Evolutionary conservation across 2,113 vertebrate genomes (phyloP).

Genomic region (Meriones unguiculatus): DNA sequence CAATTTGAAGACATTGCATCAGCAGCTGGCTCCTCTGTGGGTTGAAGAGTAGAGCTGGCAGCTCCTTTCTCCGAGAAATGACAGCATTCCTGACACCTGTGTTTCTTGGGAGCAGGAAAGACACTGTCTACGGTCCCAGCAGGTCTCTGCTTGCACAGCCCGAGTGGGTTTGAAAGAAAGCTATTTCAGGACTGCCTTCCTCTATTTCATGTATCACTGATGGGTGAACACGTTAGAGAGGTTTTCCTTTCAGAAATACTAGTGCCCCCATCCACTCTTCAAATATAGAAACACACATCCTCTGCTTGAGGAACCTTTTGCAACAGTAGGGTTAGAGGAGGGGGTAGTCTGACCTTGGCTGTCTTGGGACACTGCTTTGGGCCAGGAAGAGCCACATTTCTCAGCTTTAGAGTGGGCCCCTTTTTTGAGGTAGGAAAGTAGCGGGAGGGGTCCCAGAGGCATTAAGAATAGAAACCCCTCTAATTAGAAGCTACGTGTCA

Average conservation of each 20-base stretch:
- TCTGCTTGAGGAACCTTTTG: rapidly evolving
- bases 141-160: neutral
- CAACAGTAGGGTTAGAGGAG: no score
- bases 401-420: no score
- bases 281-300: neutral
- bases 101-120: neutral
- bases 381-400: neutral
- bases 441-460: neutral
- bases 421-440: neutral
- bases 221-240: neutral
- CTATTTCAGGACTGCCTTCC: no score
- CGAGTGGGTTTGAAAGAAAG: neutral
- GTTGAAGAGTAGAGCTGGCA: neutral
- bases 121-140: rapidly evolving
- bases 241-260: neutral
- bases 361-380: neutral
- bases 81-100: neutral
- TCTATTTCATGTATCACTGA: rapidly evolving
- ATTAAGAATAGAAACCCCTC: neutral
- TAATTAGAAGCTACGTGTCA: neutral
- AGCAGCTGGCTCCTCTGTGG: neutral
- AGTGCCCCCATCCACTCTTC: neutral
- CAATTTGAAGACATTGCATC: neutral
- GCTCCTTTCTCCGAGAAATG: neutral
- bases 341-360: neutral